Percentiles rank a stretch among this genome's conserved stretches.
Evolutionary conservation across 2,113 vertebrate species (phyloP).

Genomic region (Laterallus jamaicensis): DNA sequence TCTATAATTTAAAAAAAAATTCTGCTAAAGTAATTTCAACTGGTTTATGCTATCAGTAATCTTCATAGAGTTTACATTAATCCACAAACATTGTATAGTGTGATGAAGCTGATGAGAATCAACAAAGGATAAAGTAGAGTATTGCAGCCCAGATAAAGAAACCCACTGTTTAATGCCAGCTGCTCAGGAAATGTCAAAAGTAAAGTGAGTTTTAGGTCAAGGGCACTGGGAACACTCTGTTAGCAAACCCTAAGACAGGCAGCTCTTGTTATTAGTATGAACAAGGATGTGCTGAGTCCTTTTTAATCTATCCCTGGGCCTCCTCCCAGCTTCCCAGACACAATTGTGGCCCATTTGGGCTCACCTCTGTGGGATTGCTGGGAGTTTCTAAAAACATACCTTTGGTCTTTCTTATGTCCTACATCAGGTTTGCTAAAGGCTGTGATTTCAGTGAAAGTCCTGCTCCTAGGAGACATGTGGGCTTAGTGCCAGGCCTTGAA

Average conservation of each 20-base stretch:
- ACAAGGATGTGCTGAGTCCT: slow-evolving; percentile 35
- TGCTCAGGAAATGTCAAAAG: slow-evolving; percentile 66
- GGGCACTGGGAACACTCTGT: slow-evolving; percentile 58
- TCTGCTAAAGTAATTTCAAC: slow-evolving; percentile 9
- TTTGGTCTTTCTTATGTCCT: not conserved
- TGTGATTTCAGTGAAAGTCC: slow-evolving; percentile 28
- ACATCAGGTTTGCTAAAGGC: not conserved
- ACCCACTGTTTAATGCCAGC: slow-evolving; percentile 67
- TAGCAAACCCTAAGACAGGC: slow-evolving; percentile 48
- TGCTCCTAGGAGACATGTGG: not conserved
- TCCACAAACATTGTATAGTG: slow-evolving; percentile 53
- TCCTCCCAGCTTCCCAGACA: not conserved
- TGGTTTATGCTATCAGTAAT: not conserved
- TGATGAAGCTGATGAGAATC: slow-evolving; percentile 65
- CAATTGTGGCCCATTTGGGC: not conserved
- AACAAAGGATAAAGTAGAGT: slow-evolving; percentile 61
- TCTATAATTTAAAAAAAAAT: not conserved
- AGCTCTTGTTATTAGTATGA: slow-evolving; percentile 56
- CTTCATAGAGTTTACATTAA: slow-evolving; percentile 54
- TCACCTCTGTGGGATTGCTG: slow-evolving; percentile 26
- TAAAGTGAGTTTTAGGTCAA: slow-evolving; percentile 63
- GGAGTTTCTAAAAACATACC: not conserved
- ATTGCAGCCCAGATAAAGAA: slow-evolving; percentile 50
- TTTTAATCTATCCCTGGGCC: slow-evolving; percentile 37
- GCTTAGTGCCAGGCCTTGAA: not conserved